phyloP scores from a whole-genome alignment of 2,888 invertebrate species.

The Trimorus sp. region DNA sequence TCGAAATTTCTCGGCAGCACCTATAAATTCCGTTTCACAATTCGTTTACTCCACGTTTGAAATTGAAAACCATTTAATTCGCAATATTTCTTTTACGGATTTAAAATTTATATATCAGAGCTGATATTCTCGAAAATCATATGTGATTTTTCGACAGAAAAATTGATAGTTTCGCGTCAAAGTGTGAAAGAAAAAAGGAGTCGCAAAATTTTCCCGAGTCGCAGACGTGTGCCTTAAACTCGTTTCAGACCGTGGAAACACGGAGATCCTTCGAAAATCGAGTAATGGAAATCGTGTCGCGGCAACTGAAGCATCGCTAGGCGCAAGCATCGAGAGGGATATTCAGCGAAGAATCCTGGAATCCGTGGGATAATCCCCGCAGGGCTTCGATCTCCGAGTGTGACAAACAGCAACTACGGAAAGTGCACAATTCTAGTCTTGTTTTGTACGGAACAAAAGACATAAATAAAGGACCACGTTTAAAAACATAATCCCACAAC shows the following conservation, averaged over 20 bases:
- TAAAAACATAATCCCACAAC: constrained; percentile 40
- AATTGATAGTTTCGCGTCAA: constrained; percentile 25
- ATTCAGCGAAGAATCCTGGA: constrained; percentile 68
- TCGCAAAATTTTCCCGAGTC: constrained; percentile 35
- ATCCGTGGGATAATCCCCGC: constrained; percentile 74
- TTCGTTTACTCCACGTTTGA: too few species aligned
- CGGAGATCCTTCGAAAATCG: constrained; percentile 74
- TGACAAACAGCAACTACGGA: constrained; percentile 61
- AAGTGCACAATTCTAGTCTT: constrained; percentile 49
- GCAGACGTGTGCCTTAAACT: constrained; percentile 51
- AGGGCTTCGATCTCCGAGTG: constrained; percentile 71
- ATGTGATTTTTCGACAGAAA: constrained; percentile 8
- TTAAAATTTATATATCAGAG: not conserved
- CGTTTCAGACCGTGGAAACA: constrained; percentile 55
- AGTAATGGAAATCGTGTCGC: constrained; percentile 78
- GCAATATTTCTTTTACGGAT: not conserved
- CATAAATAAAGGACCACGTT: constrained; percentile 59
- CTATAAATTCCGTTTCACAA: too few species aligned
- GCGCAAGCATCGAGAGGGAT: constrained; percentile 67
- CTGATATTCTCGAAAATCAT: not conserved
- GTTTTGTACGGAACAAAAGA: constrained; percentile 49
- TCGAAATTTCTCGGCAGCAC: not conserved
- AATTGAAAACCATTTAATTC: too few species aligned
- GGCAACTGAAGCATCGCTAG: constrained; percentile 74
- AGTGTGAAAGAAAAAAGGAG: constrained; percentile 36